Evolutionary conservation across 2,113 vertebrate genomes (phyloP).

Genomic region (Cromileptes altivelis): DNA sequence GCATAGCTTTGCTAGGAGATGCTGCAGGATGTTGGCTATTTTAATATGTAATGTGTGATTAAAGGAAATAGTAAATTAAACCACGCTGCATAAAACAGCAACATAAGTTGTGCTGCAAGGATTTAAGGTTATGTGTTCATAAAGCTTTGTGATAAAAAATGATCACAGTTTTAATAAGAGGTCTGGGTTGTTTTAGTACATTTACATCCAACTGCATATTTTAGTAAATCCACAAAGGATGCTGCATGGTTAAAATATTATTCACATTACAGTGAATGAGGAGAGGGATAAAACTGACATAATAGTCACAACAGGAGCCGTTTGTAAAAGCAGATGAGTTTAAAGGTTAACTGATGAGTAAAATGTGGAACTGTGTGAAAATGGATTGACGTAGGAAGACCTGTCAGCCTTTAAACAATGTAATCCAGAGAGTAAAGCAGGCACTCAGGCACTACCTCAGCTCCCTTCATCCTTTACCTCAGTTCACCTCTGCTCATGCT

Average conservation of each 20-base stretch:
- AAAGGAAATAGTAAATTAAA: background rate
- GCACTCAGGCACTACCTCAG: background rate
- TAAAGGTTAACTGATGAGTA: background rate
- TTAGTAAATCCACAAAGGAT: background rate
- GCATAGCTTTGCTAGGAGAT: slow-evolving; percentile 61
- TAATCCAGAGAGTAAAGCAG: background rate
- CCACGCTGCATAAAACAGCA: background rate
- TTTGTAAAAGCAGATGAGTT: background rate
- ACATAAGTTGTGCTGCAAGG: background rate
- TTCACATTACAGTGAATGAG: background rate
- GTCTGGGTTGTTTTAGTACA: background rate
- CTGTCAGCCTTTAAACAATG: background rate
- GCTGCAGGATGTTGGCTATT: slow-evolving; percentile 38
- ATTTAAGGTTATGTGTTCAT: background rate
- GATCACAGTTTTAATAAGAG: background rate
- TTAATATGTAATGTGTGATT: slow-evolving; percentile 10
- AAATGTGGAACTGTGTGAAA: background rate
- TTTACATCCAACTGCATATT: background rate
- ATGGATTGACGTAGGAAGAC: background rate
- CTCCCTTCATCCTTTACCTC: background rate
- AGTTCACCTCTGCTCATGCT: slow-evolving; percentile 6
- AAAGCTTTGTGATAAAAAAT: background rate
- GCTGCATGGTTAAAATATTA: background rate
- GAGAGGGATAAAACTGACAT: background rate
- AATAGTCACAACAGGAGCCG: background rate